These are phyloP conservation scores for Litoditis marina DNA, from an alignment of 2,888 invertebrate species.

Conservation along the genomic window DNA sequence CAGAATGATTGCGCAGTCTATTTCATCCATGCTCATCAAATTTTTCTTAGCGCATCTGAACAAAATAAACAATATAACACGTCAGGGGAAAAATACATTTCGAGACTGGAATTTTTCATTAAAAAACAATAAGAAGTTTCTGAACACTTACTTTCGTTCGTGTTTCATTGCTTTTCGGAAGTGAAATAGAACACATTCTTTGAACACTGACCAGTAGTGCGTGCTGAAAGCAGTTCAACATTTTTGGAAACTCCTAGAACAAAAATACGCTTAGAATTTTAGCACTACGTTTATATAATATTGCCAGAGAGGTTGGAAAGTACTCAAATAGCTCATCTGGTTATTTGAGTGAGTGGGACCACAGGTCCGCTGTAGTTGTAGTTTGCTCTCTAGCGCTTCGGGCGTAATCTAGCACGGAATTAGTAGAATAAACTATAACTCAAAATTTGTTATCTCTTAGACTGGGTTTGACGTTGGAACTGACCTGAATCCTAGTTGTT, in stretches of 20 bases:
- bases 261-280: no score
- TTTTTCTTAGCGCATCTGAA: conserved; percentile 26
- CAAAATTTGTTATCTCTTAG: no score
- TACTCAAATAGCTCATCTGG: not conserved
- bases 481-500: conserved; percentile 48
- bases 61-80: no score
- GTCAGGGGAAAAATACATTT: conserved; percentile 12
- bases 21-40: conserved; percentile 34
- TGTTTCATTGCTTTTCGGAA: conserved; percentile 36
- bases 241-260: no score
- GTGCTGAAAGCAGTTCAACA: conserved; percentile 18
- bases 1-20: conserved; percentile 44
- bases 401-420: no score
- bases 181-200: conserved; percentile 46
- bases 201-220: conserved; percentile 48
- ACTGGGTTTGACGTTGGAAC: not conserved
- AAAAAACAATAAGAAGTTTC: not conserved
- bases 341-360: not conserved
- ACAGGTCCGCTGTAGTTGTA: no score
- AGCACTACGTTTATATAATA: no score
- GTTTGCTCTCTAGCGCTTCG: no score
- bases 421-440: no score
- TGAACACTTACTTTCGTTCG: conserved; percentile 7
- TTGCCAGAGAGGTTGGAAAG: no score
- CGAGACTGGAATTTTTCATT: not conserved